Conservation (phyloP, 2,113 vertebrate genomes). For the Polypterus senegalus region DNA sequence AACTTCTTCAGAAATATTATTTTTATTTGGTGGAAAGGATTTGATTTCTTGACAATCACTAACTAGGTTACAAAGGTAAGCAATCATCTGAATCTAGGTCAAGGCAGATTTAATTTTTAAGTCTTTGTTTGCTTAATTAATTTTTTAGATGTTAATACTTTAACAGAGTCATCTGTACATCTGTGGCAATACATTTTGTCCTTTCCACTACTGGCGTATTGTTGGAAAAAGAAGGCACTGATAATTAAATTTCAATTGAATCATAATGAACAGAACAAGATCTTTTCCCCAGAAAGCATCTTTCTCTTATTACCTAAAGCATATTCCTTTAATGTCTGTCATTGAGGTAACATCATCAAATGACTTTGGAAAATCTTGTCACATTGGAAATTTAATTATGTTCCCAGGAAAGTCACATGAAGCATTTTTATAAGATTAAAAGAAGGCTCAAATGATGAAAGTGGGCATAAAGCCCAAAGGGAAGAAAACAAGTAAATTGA, state of each 20-base stretch:
- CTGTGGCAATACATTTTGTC: too few relatives aligned
- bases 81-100: too few relatives aligned
- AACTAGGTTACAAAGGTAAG: too few relatives aligned
- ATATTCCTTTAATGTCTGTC: not conserved
- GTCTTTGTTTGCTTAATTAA: too few relatives aligned
- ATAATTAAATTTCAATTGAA: conserved; percentile 1
- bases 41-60: too few relatives aligned
- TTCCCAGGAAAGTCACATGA: conserved; percentile 24
- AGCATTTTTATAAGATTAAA: conserved; percentile 26
- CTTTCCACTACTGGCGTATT: too few relatives aligned
- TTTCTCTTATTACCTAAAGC: not conserved
- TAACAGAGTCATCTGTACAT: too few relatives aligned
- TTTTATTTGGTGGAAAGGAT: too few relatives aligned
- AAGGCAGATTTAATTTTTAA: too few relatives aligned
- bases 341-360: conserved; percentile 13
- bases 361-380: conserved; percentile 25
- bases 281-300: not conserved
- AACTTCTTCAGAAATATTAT: too few relatives aligned
- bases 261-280: not conserved
- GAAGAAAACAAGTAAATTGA: not conserved
- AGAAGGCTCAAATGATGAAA: conserved; percentile 18
- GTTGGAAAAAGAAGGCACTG: not conserved
- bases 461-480: conserved; percentile 11
- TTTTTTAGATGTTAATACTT: too few relatives aligned
- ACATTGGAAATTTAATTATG: conserved; percentile 28